phyloP scores from a whole-genome alignment of 2,113 vertebrate species.

The Pleuronectes platessa region DNA sequence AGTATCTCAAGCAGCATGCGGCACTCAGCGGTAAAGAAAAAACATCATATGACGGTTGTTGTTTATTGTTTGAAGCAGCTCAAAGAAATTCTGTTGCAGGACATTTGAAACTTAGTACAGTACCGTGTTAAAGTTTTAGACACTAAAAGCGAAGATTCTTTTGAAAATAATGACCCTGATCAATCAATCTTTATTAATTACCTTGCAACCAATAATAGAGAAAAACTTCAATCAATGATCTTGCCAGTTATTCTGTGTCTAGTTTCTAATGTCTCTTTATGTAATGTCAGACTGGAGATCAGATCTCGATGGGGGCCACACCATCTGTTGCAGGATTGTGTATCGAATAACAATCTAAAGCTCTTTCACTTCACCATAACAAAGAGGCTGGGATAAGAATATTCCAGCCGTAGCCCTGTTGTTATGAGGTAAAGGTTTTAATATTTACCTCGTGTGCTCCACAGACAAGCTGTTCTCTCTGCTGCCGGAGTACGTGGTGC shows the following conservation, averaged over 20 bases:
- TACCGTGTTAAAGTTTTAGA: too few relatives aligned
- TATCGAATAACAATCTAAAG: too few relatives aligned
- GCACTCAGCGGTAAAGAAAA: slow-evolving; percentile 90
- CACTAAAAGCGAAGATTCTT: not conserved
- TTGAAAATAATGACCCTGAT: not conserved
- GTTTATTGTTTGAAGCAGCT: not conserved
- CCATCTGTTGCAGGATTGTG: too few relatives aligned
- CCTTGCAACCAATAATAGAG: too few relatives aligned
- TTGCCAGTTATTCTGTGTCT: too few relatives aligned
- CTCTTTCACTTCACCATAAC: too few relatives aligned
- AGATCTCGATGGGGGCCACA: too few relatives aligned
- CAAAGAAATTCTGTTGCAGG: not conserved
- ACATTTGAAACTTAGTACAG: not conserved
- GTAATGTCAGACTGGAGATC: too few relatives aligned
- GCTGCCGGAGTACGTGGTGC: slow-evolving; percentile 97
- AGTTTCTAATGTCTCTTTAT: too few relatives aligned
- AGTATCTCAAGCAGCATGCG: slow-evolving; percentile 98
- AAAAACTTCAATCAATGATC: too few relatives aligned
- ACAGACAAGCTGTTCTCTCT: slow-evolving; percentile 97
- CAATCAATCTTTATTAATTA: too few relatives aligned
- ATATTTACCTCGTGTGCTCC: slow-evolving; percentile 32
- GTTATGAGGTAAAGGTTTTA: not conserved
- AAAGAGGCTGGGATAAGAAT: too few relatives aligned
- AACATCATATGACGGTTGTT: not conserved
- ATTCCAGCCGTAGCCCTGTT: not conserved